Evolutionary conservation across 1,140 invertebrate genomes (phyloP), one percentile per base, ranked within the genome.

Genomic region (Apis dorsata): DNA sequence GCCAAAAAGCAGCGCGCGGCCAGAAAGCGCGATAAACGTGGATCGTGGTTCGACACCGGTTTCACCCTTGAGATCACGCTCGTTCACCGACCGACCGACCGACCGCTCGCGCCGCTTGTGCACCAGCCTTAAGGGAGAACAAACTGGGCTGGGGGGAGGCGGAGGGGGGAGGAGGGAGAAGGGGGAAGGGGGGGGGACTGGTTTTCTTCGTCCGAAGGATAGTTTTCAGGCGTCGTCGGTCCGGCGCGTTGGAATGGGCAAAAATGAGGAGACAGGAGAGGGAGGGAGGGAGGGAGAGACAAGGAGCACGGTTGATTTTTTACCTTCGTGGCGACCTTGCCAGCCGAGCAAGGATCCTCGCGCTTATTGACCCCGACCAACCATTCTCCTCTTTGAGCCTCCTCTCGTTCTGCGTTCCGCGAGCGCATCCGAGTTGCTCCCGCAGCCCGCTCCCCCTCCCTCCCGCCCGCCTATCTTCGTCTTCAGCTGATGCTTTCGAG

Each of bases 301-400:
- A 51, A 65, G 12, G 85, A 79, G 28, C 72, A 83, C 62, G 75
- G 84, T 83, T 91, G 90, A 88, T 92, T 91, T 91, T 91, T 90
- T 88, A 89, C 87, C 88, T 91, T 84, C 76, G 68, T 71, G 76
- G 63, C 90, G 90, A 91, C 91, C 91, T 92, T 92, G 91, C 86
- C 75, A 81, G 77, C 75, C 82, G 85, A 75, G 87, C 91, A 92
- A 92, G 91, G 91, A 92, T 91, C 87, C 73, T 59, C 66, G 84
- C 85, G 91, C 90, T 88, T 83, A 62, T 91, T 90, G 90, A 92
- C 86, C 91, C 76, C 77, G 55, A 24, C 51, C 51, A 62, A 55
- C 74, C 77, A 81, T 86, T 85, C 78, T 86, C 71, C 84, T 74
- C 68, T 72, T 66, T 62, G 17, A 79, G 49, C 74, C 55, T 60